Evolutionary conservation across 2,888 invertebrate genomes (phyloP).

Genomic region (Drosophila borealis): DNA sequence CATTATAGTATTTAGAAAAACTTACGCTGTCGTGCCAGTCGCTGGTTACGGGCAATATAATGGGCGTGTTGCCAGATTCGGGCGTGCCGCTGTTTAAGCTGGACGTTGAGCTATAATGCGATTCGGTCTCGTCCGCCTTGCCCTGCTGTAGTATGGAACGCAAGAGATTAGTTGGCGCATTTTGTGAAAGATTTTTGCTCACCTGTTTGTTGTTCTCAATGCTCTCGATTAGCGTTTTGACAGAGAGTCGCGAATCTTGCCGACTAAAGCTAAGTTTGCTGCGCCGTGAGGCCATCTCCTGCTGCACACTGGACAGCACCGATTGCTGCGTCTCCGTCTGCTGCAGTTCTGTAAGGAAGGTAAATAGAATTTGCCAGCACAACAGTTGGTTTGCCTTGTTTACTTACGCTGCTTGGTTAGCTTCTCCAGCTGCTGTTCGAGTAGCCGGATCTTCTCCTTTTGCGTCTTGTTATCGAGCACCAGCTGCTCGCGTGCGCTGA

Average conservation of each 20-base stretch:
- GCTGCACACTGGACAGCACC: constrained; percentile 86
- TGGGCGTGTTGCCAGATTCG: constrained; percentile 81
- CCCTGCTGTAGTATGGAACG: constrained; percentile 53
- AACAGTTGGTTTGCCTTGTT: neutral
- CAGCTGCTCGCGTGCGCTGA: constrained; percentile 94
- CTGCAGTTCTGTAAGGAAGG: constrained; percentile 65
- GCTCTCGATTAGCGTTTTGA: constrained; percentile 95
- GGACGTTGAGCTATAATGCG: constrained; percentile 89
- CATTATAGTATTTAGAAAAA: neutral
- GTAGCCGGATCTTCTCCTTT: constrained; percentile 90
- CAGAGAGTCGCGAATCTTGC: constrained; percentile 92
- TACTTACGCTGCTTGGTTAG: constrained; percentile 86
- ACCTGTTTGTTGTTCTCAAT: constrained; percentile 94
- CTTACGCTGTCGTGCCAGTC: constrained; percentile 84
- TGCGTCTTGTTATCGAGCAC: constrained; percentile 93
- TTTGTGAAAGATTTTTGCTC: constrained; percentile 6
- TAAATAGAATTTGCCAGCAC: neutral
- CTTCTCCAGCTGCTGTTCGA: constrained; percentile 93
- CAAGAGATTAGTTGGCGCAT: neutral
- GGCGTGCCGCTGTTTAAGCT: constrained; percentile 87
- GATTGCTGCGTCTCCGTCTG: constrained; percentile 86
- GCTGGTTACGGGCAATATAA: constrained; percentile 65
- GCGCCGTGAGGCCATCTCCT: constrained; percentile 87
- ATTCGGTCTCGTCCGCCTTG: constrained; percentile 85
- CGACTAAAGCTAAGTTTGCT: constrained; percentile 86